phyloP scores from a whole-genome alignment of 2,888 invertebrate genomes.

The Standfussiana lucernea region DNA sequence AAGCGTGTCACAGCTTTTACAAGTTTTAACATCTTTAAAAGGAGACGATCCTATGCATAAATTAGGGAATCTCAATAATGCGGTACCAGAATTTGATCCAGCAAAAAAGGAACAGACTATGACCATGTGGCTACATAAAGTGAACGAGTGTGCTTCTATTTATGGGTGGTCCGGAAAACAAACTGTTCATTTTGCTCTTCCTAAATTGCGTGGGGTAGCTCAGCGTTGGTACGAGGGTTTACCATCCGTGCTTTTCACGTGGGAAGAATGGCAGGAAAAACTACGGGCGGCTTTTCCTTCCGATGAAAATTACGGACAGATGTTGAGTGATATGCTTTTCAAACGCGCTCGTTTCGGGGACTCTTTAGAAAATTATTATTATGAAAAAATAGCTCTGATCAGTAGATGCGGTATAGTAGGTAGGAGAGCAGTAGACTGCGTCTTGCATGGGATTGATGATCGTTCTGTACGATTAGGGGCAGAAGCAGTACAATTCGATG shows the following conservation, averaged over 20 bases:
- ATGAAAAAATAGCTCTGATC: not conserved
- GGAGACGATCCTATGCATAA: not conserved
- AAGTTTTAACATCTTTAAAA: not conserved
- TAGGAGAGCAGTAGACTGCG: not conserved
- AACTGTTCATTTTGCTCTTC: not conserved
- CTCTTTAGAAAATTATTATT: not conserved
- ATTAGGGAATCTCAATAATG: not conserved
- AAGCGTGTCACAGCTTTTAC: not conserved
- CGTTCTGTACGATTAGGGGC: not conserved
- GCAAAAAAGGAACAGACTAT: no score
- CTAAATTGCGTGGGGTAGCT: slow-evolving; percentile 1
- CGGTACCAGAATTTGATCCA: no score
- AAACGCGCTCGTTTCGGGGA: not conserved
- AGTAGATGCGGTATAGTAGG: not conserved
- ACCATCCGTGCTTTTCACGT: not conserved
- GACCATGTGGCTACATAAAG: no score
- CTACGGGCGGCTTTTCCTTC: not conserved
- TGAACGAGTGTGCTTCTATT: not conserved
- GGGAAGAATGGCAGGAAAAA: not conserved
- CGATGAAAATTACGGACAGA: not conserved
- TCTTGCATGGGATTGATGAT: not conserved
- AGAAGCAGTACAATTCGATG: not conserved
- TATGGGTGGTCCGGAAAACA: not conserved
- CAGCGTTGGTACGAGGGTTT: slow-evolving; percentile 2
- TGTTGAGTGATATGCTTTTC: not conserved